A percentile compares a stretch with the other conserved stretches of the same genome.
These are phyloP conservation scores for Clanis bilineata DNA, from an alignment of 2,888 invertebrate genomes.

Conservation along the genomic window DNA sequence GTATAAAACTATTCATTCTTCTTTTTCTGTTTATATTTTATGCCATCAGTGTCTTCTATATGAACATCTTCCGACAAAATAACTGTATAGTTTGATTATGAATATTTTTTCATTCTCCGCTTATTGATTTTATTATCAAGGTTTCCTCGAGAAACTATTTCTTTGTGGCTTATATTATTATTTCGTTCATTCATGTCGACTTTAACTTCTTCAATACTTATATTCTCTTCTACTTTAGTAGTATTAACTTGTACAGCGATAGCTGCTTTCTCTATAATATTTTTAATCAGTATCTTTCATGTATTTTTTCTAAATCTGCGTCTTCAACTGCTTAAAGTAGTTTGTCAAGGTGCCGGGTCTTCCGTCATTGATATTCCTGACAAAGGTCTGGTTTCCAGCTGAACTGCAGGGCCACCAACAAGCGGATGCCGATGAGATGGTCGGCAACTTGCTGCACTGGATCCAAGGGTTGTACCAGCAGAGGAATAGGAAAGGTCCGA, in stretches of 20 bases:
- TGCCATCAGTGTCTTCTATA: no score
- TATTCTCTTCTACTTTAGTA: not conserved
- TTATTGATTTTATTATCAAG: not conserved
- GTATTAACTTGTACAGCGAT: not conserved
- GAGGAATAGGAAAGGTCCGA: slow-evolving; percentile 77
- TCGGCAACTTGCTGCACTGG: slow-evolving; percentile 88
- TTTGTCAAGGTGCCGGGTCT: slow-evolving; percentile 36
- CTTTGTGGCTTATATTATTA: not conserved
- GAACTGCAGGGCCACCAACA: slow-evolving; percentile 69
- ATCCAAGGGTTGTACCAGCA: slow-evolving; percentile 87
- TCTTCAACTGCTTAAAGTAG: slow-evolving; percentile 7
- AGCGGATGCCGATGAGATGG: slow-evolving; percentile 86
- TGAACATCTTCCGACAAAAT: no score
- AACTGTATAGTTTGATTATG: no score
- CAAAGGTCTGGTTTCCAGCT: slow-evolving; percentile 68
- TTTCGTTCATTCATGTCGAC: not conserved
- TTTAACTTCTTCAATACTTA: not conserved
- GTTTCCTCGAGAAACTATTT: no score
- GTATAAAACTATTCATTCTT: not conserved
- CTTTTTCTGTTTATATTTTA: no score
- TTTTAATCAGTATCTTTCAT: not conserved
- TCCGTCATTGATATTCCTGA: slow-evolving; percentile 44
- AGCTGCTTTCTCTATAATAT: not conserved
- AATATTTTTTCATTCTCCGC: no score
- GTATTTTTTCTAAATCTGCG: not conserved